Percentiles rank a stretch among this genome's conserved stretches.
phyloP scores from a whole-genome alignment of 2,113 vertebrate genomes.

The Xenopus laevis region DNA sequence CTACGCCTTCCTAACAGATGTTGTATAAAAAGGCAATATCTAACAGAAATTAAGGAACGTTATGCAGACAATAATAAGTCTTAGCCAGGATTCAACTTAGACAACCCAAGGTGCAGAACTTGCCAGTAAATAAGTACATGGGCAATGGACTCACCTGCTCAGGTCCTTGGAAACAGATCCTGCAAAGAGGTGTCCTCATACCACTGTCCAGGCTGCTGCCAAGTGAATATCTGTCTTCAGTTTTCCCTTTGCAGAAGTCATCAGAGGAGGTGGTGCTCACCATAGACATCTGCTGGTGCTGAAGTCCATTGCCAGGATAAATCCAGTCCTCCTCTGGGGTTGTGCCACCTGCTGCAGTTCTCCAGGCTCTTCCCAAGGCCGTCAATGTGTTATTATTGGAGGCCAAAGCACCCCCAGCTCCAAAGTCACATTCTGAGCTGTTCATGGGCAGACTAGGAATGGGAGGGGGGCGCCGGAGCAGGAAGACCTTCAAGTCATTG shows the following conservation, averaged over 20 bases:
- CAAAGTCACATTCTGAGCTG: constrained; percentile 64
- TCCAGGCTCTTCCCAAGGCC: constrained; percentile 65
- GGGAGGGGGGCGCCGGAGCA: constrained; percentile 80
- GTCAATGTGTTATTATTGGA: constrained; percentile 76
- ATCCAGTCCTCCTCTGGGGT: constrained; percentile 74
- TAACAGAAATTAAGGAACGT: no score
- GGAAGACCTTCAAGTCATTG: constrained; percentile 93
- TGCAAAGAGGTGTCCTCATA: constrained; percentile 89
- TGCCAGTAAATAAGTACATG: no score
- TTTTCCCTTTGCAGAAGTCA: constrained; percentile 85
- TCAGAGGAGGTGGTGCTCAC: constrained; percentile 85
- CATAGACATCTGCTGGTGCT: constrained; percentile 66
- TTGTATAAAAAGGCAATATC: no score
- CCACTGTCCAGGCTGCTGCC: constrained; percentile 92
- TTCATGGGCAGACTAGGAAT: constrained; percentile 78
- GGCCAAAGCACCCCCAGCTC: constrained; percentile 56
- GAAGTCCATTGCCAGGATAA: constrained; percentile 56
- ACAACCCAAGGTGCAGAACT: no score
- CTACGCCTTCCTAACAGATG: no score
- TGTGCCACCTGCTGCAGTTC: constrained; percentile 59
- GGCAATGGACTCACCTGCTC: constrained; percentile 79
- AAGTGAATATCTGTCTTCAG: constrained; percentile 87
- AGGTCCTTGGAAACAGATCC: constrained; percentile 97
- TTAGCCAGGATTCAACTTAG: no score
- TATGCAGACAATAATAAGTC: no score